A percentile compares a stretch with the other conserved stretches of the same genome.
Evolutionary conservation across 2,888 invertebrate species (phyloP).

Genomic region (Drosophila lutescens): DNA sequence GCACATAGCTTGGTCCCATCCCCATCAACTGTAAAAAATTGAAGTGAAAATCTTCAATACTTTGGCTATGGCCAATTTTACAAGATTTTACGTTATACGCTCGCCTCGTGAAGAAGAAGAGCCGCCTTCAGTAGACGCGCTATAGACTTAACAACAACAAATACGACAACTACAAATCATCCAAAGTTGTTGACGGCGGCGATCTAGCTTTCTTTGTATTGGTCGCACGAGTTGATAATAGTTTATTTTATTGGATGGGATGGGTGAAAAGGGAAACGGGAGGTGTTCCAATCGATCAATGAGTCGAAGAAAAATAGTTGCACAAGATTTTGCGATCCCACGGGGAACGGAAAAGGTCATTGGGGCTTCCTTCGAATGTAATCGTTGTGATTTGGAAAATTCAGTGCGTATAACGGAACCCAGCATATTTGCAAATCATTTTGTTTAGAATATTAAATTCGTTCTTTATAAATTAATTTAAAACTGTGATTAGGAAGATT

Average conservation of each 20-base stretch:
- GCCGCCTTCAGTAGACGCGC: slow-evolving; percentile 12
- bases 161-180: slow-evolving; percentile 5
- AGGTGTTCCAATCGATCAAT: slow-evolving; percentile 21
- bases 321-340: slow-evolving; percentile 24
- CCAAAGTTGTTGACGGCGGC: slow-evolving; percentile 8
- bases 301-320: slow-evolving; percentile 16
- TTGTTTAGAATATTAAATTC: not conserved
- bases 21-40: slow-evolving; percentile 40
- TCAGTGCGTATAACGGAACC: not conserved
- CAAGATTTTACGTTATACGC: slow-evolving; percentile 64
- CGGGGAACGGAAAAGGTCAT: slow-evolving; percentile 47
- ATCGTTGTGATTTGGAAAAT: slow-evolving; percentile 24
- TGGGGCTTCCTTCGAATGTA: slow-evolving; percentile 6
- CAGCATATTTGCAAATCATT: slow-evolving; percentile 43
- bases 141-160: slow-evolving; percentile 32
- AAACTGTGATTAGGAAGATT: slow-evolving; percentile 26
- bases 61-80: slow-evolving; percentile 65
- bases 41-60: slow-evolving; percentile 35
- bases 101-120: slow-evolving; percentile 27
- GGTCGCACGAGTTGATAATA: slow-evolving; percentile 25
- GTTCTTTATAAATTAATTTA: slow-evolving; percentile 32
- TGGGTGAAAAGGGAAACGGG: not conserved
- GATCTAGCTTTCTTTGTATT: slow-evolving; percentile 13
- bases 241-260: not conserved
- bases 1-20: not conserved